A percentile compares a stretch with the other conserved stretches of the same genome.
phyloP scores from a whole-genome alignment of 1,140 invertebrate genomes.

The Parasteatoda tepidariorum region DNA sequence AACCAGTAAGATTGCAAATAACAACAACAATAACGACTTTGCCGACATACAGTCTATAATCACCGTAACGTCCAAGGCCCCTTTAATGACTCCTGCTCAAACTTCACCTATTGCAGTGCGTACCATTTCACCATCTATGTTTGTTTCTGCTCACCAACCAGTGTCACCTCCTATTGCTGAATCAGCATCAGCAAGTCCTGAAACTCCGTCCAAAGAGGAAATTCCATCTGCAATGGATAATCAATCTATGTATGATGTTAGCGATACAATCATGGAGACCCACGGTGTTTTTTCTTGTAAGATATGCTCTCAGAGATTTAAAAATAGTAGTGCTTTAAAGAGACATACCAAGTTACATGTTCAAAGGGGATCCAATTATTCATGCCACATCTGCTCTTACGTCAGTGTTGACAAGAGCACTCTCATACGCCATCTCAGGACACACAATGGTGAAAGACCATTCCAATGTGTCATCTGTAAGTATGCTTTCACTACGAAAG shows the following conservation, averaged over 20 bases:
- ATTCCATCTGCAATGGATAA: not conserved
- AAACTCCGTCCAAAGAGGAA: slow-evolving; percentile 64
- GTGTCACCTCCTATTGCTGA: slow-evolving; percentile 65
- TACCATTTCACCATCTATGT: slow-evolving; percentile 60
- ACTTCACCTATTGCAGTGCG: slow-evolving; percentile 62
- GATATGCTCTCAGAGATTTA: slow-evolving; percentile 62
- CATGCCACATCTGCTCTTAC: slow-evolving; percentile 93
- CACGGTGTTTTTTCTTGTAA: slow-evolving; percentile 57
- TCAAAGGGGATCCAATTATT: slow-evolving; percentile 74
- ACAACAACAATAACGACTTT: slow-evolving; percentile 70
- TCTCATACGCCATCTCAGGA: slow-evolving; percentile 87
- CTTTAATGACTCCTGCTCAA: slow-evolving; percentile 71
- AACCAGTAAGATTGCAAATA: slow-evolving; percentile 2
- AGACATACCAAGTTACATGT: slow-evolving; percentile 80
- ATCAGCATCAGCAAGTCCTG: slow-evolving; percentile 65
- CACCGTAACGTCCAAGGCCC: slow-evolving; percentile 77
- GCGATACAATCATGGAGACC: not conserved
- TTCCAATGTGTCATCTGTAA: slow-evolving; percentile 94
- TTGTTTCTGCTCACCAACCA: slow-evolving; percentile 19
- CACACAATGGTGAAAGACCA: slow-evolving; percentile 93
- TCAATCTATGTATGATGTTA: slow-evolving; percentile 27
- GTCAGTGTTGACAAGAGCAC: slow-evolving; percentile 90
- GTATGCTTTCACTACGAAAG: slow-evolving; percentile 95
- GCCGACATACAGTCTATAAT: slow-evolving; percentile 88
- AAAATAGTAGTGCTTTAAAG: slow-evolving; percentile 76